A percentile compares a stretch with the other conserved stretches of the same genome.
These are phyloP conservation scores for Nezara viridula DNA, from an alignment of 2,888 invertebrate genomes.

Conservation along the genomic window DNA sequence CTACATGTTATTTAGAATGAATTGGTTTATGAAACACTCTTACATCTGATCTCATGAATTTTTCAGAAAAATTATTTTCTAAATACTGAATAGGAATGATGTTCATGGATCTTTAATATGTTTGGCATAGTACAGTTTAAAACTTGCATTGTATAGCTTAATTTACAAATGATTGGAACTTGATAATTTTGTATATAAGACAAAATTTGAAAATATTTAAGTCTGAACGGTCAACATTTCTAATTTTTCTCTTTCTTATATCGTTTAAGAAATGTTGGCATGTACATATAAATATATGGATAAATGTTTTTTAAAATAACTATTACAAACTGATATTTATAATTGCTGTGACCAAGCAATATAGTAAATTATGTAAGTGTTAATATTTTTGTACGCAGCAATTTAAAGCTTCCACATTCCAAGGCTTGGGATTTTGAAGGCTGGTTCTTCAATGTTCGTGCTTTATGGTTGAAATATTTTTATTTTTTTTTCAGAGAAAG, in stretches of 20 bases:
- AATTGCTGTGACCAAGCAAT: conserved; percentile 64
- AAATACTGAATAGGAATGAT: neutral
- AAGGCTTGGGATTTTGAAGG: conserved; percentile 60
- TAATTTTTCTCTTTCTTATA: conserved; percentile 6
- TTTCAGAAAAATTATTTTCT: neutral
- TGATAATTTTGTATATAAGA: neutral
- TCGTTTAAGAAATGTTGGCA: neutral
- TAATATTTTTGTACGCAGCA: conserved; percentile 55
- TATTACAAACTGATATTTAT: conserved; percentile 10
- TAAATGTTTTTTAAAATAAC: conserved; percentile 11
- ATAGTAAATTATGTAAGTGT: conserved; percentile 59
- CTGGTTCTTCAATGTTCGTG: conserved; percentile 62
- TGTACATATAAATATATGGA: neutral
- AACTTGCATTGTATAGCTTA: neutral
- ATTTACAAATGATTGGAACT: neutral
- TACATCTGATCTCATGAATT: neutral
- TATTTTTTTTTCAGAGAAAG: neutral
- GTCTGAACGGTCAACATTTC: conserved; percentile 42
- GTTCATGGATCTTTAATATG: neutral
- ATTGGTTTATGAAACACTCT: neutral
- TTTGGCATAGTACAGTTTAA: neutral
- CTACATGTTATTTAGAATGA: neutral
- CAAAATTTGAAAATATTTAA: conserved; percentile 4
- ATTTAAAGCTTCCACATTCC: conserved; percentile 26
- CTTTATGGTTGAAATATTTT: conserved; percentile 50